A percentile compares a stretch with the other conserved stretches of the same genome.
Conservation (phyloP, 2,797 vertebrate species). For the Darevskia mixta region DNA sequence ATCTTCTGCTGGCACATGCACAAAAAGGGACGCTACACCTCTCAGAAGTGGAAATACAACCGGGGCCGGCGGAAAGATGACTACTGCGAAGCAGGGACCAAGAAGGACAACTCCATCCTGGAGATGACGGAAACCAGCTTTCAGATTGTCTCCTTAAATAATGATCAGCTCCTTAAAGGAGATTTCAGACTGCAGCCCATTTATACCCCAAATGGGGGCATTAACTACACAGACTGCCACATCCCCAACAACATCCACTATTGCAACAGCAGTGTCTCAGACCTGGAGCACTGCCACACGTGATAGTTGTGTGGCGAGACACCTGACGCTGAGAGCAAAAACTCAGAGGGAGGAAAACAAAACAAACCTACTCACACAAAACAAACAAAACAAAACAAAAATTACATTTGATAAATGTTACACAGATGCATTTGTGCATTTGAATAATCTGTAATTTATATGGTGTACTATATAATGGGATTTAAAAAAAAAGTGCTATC, state of each 20-base stretch:
- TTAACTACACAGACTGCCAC: slow-evolving; percentile 97
- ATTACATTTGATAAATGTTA: slow-evolving; percentile 89
- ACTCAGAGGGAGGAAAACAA: slow-evolving; percentile 79
- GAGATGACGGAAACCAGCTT: slow-evolving; percentile 99
- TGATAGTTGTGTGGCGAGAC: slow-evolving; percentile 79
- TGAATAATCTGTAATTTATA: slow-evolving; percentile 99
- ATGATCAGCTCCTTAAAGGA: slow-evolving; percentile 98
- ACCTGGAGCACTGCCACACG: slow-evolving; percentile 93
- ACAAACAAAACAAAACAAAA: slow-evolving; percentile 61
- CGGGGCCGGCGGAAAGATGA: slow-evolving; percentile 96
- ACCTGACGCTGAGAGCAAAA: slow-evolving; percentile 48
- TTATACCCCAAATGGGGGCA: slow-evolving; percentile 98
- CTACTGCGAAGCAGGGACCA: slow-evolving; percentile 94
- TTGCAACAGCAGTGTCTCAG: slow-evolving; percentile 94
- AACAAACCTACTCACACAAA: slow-evolving; percentile 69
- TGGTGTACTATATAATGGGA: slow-evolving; percentile 97
- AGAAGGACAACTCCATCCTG: slow-evolving; percentile 97
- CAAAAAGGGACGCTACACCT: slow-evolving; percentile 93
- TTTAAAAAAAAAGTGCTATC: slow-evolving; percentile 94
- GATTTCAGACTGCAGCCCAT: slow-evolving; percentile 95
- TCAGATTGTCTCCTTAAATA: slow-evolving; percentile 99
- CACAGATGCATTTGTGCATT: slow-evolving; percentile 87
- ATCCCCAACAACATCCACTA: slow-evolving; percentile 97
- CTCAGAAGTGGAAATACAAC: slow-evolving; percentile 98
- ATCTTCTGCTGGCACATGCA: slow-evolving; percentile 97